These are phyloP conservation scores for Neoascia interrupta DNA, from an alignment of 2,888 invertebrate genomes.

Conservation along the genomic window DNA sequence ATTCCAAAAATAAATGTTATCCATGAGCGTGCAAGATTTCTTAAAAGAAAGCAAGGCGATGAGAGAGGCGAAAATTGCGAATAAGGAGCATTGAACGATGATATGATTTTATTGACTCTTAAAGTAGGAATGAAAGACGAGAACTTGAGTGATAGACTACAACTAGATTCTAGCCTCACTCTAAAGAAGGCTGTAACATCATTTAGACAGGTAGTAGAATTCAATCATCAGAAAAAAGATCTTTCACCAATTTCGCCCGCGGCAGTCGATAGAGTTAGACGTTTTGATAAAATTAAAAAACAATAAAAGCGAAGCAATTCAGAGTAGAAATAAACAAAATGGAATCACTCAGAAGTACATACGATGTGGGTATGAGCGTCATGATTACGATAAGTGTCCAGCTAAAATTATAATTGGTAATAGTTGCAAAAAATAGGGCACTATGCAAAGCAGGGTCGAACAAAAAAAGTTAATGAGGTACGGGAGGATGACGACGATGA, in stretches of 20 bases:
- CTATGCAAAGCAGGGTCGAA: slow-evolving; percentile 7
- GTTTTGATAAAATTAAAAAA: background rate
- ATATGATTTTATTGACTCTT: slow-evolving; percentile 10
- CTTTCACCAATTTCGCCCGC: background rate
- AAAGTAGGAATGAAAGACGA: slow-evolving; percentile 14
- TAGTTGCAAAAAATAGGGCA: slow-evolving; percentile 7
- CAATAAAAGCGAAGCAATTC: background rate
- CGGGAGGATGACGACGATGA: too few relatives aligned
- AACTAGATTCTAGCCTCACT: slow-evolving; percentile 11
- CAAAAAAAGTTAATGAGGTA: slow-evolving; percentile 10
- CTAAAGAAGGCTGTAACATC: background rate
- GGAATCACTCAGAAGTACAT: background rate
- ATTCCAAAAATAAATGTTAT: slow-evolving; percentile 19
- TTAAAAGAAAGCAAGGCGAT: slow-evolving; percentile 9
- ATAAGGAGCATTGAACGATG: slow-evolving; percentile 12
- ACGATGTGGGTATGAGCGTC: slow-evolving; percentile 25
- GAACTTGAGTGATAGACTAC: slow-evolving; percentile 2
- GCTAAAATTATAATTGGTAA: background rate
- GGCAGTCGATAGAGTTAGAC: slow-evolving; percentile 1
- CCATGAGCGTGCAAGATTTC: slow-evolving; percentile 12
- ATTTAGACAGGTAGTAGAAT: slow-evolving; percentile 5
- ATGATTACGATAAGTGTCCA: slow-evolving; percentile 12
- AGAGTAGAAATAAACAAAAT: background rate
- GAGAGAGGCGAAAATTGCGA: slow-evolving; percentile 6
- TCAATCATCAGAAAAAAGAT: slow-evolving; percentile 1